Evolutionary conservation across 2,888 invertebrate species (phyloP), one percentile per base, ranked within the genome.

Genomic region (Acleris literana): DNA sequence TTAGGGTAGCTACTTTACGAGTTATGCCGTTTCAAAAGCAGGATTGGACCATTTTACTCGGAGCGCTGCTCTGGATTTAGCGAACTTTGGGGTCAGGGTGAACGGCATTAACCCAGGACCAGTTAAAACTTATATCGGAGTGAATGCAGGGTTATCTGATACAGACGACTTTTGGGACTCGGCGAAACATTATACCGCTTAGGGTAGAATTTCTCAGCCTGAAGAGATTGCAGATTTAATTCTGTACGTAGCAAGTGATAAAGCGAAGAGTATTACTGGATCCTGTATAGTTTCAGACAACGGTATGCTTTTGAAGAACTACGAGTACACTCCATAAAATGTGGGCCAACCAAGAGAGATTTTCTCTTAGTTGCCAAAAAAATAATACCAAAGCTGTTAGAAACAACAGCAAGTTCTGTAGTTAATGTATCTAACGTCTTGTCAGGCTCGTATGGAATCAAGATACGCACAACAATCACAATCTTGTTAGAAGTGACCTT

Each of bases 11-110:
- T 9, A 29, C 29, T 29, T 29, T 9, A 29, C 29, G 29, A 29
- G 29, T 29, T 29, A 29, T 29, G 7, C 7, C 65, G 94, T 96
- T 91, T 95, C 95, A 18, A 97, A 97, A 85, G 91, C 95, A 46
- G 96, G 95, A 4, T 75, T 96, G 16, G 96, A 96, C 82, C 96
- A 96, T 75, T 93, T 97, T 70, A 96, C 96, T 0, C 87, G 94
- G 70, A 95, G 95, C 75, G 85, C 94, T 13, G 96, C 96, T 3
- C 81, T 96, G 49, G 96, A 95, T 73, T 80, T 95, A 22, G 94
- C 94, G 63, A 70, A 82, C 1, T 88, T 91, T 73, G 89, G 82
- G 13, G 94, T 96, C 0, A 85, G 96, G 64, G 95, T 95, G 0
- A 16, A 16, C 80, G 88, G 93, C 52, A 94, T 96, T 0, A 95